phyloP scores from a whole-genome alignment of 2,888 invertebrate species.

The Drosophila vallismaia region DNA sequence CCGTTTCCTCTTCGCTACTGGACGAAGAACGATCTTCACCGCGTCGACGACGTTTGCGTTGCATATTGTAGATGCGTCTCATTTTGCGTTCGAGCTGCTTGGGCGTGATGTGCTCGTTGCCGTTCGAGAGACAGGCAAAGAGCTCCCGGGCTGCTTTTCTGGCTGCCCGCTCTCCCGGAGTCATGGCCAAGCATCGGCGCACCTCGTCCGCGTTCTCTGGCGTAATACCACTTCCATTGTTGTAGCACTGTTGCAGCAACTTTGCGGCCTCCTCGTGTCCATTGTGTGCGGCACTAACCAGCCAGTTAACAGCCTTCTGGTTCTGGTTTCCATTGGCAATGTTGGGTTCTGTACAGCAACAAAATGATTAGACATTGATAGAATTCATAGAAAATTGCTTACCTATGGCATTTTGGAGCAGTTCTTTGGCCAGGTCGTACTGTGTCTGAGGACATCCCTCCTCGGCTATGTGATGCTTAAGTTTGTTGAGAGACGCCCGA shows the following conservation, averaged over 20 bases:
- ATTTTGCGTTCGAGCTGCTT: slow-evolving; percentile 91
- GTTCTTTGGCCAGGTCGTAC: slow-evolving; percentile 92
- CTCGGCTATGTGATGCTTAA: slow-evolving; percentile 89
- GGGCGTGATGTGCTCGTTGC: slow-evolving; percentile 93
- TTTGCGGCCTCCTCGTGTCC: slow-evolving; percentile 94
- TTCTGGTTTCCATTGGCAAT: slow-evolving; percentile 83
- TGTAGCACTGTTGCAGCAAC: slow-evolving; percentile 86
- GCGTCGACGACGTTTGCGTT: slow-evolving; percentile 80
- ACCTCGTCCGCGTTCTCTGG: slow-evolving; percentile 90
- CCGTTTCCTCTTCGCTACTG: slow-evolving; percentile 59
- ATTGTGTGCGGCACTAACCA: slow-evolving; percentile 96
- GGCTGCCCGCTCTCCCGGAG: slow-evolving; percentile 93
- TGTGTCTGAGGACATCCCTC: slow-evolving; percentile 96
- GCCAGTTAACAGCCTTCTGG: slow-evolving; percentile 93
- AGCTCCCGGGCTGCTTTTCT: slow-evolving; percentile 94
- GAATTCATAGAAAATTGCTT: slow-evolving; percentile 48
- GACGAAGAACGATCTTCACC: slow-evolving; percentile 62
- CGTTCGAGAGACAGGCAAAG: slow-evolving; percentile 94
- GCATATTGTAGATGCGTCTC: slow-evolving; percentile 86
- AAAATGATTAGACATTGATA: background rate
- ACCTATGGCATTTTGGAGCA: slow-evolving; percentile 92
- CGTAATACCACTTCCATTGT: slow-evolving; percentile 90
- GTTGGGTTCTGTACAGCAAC: slow-evolving; percentile 67
- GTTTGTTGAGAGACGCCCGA: slow-evolving; percentile 83
- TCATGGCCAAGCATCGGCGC: slow-evolving; percentile 91